Evolutionary conservation across 2,888 invertebrate genomes (phyloP).

Genomic region (Lithosia quadra): DNA sequence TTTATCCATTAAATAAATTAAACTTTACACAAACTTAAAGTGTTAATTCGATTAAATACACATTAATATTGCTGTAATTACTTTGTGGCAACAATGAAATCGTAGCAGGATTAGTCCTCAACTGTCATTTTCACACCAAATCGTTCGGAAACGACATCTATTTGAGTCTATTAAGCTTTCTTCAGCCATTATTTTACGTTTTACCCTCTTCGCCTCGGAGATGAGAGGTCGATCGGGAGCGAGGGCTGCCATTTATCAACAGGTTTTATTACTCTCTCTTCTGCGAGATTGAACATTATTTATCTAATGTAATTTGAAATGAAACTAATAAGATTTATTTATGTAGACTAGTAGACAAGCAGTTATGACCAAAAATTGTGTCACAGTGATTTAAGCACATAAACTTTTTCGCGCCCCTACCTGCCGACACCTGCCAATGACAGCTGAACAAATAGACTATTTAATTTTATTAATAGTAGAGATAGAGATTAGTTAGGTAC

Average conservation of each 20-base stretch:
- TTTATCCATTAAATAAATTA: background rate
- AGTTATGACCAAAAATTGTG: background rate
- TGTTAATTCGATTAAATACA: background rate
- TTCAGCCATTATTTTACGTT: constrained; percentile 25
- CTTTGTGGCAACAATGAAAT: background rate
- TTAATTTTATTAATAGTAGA: no score
- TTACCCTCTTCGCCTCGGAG: constrained; percentile 28
- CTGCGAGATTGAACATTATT: constrained; percentile 7
- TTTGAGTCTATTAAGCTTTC: constrained; percentile 42
- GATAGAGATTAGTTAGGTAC: no score
- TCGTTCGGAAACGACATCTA: constrained; percentile 29
- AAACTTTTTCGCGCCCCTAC: background rate
- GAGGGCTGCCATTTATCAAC: constrained; percentile 35
- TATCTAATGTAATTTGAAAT: background rate
- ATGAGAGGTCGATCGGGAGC: constrained; percentile 28
- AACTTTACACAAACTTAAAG: background rate
- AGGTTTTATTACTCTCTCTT: constrained; percentile 16
- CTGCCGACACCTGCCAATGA: no score
- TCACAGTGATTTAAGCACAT: background rate
- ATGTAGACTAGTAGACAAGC: background rate
- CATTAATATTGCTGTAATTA: background rate
- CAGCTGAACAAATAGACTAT: no score
- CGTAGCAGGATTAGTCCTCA: constrained; percentile 34
- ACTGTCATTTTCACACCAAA: constrained; percentile 26
- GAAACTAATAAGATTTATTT: background rate